Conservation (phyloP, 2,797 vertebrate species). For the Enoplosus armatus region DNA sequence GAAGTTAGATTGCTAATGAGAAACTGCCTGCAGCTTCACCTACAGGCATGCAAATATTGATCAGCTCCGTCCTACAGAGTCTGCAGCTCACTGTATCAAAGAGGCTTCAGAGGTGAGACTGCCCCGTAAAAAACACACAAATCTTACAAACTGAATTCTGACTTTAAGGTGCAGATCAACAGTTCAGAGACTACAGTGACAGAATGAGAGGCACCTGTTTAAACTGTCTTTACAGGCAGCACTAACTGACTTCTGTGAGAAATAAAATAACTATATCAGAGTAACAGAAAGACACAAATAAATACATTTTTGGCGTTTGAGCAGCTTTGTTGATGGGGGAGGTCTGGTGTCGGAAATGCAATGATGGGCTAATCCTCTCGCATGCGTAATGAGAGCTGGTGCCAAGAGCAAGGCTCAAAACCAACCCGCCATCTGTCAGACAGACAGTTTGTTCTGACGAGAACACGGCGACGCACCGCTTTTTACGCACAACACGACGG, state of each 20-base stretch:
- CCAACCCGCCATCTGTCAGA: slow-evolving; percentile 57
- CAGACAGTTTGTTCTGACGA: slow-evolving; percentile 41
- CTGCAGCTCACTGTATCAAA: not conserved
- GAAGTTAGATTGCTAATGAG: not conserved
- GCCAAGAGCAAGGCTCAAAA: slow-evolving; percentile 62
- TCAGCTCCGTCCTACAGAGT: not conserved
- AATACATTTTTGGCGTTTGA: not conserved
- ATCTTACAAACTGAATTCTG: not conserved
- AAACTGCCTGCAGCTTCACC: not conserved
- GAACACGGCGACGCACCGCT: slow-evolving; percentile 24
- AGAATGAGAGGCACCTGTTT: not conserved
- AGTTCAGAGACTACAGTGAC: not conserved
- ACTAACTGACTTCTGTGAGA: not conserved
- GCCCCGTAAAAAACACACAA: not conserved
- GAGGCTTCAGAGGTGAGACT: not conserved
- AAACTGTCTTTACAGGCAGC: not conserved
- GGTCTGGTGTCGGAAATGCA: slow-evolving; percentile 26
- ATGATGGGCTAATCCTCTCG: slow-evolving; percentile 60
- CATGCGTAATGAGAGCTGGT: slow-evolving; percentile 65
- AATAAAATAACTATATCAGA: not conserved
- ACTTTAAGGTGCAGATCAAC: not conserved
- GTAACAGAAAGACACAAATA: not conserved
- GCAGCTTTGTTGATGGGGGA: slow-evolving; percentile 38
- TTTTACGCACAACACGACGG: slow-evolving; percentile 62
- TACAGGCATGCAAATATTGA: not conserved